Evolutionary conservation across 2,888 invertebrate species (phyloP), one percentile per base, ranked within the genome.

Genomic region (Trissoscelio sp.): DNA sequence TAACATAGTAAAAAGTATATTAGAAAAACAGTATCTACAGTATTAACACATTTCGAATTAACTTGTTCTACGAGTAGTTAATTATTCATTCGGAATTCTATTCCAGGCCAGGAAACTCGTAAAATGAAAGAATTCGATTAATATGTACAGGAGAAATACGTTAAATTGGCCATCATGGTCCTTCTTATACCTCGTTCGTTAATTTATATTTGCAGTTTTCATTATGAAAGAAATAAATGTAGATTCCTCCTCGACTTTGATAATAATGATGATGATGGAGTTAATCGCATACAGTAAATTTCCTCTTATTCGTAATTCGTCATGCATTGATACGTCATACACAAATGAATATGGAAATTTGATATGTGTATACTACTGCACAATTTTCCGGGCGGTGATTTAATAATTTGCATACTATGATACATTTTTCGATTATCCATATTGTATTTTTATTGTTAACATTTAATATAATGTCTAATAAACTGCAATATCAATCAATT

Each of bases 91-190:
- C 14, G 51, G 22, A 51, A 48, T 66, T 34, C 51, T 51, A 51
- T 51, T 66, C 37, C 51, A 5, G 51, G 51, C 51, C 22, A 46
- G 37, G 44, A 34, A 66, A 20, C 66, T 66, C 62, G 46, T 62
- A 62, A 62, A 62, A 37, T 62, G 31, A 46, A 46, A 62, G 51
- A 66, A 66, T 34, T 12, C 24, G 66, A 66, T 66, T 66, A 48
- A 51, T 44, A 46, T 48, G 64, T 48, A 48, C 34, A 16, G 64
- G 46, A 34, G 51, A 51, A 48, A 66, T 51, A 66, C 28, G 42
- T 42, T 53, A 39, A 53, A 67, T 53, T 53, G 12, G 12, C 22
- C 20, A 14, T 22, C 20, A 16, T 24, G 44, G 42, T 62, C 24
- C 39, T 39, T 12, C 39, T 39, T 39, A 39, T 24, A 1, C 39